Evolutionary conservation across 2,113 vertebrate species (phyloP), one percentile per base, ranked within the genome.

Genomic region (Helogale parvula): DNA sequence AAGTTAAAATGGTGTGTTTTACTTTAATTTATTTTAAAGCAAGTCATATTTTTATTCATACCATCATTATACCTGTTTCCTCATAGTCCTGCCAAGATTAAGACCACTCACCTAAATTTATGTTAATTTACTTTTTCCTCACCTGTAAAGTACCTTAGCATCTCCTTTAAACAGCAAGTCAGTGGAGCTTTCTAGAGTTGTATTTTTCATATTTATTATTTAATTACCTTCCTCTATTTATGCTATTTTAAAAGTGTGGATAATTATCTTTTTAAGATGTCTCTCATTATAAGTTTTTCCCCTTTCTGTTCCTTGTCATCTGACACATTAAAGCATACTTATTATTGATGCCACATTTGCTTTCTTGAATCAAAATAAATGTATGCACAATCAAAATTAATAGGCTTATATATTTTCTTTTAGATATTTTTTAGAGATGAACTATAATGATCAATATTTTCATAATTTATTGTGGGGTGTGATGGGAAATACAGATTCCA

Each of bases 11-110:
- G 2, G 0, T 2, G 19, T 71, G 16, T 69, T 91, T 96, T 71
- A 98, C 91, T 82, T 80, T 54, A 7, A 94, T 69, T 92, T 94
- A 90, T 93, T 96, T 92, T 29, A 96, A 92, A 81, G 52, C 54
- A 94, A 69, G 33, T 63, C 47, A 93, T 71, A 7, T 52, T 94
- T 86, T 81, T 13, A 96, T 76, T 88, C 50, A 54, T 13, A 63
- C 3, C 54, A 60, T 94, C 90, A 38, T 41, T 50, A 87, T n/a
- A 60, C 19, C 66, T 29, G 23, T 83, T 81, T 71, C 81, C 50
- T 94, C 31, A 3, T 3, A 38, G 38, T 14, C 33, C 47, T 72
- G 35, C 27, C 57, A 17, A 72, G 7, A 71, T 5, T 13, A 47
- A 74, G 38, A 6, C 41, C 38, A 33, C 29, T 45, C 5, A 2